phyloP scores from a whole-genome alignment of 2,113 vertebrate genomes.

The Danio rerio region DNA sequence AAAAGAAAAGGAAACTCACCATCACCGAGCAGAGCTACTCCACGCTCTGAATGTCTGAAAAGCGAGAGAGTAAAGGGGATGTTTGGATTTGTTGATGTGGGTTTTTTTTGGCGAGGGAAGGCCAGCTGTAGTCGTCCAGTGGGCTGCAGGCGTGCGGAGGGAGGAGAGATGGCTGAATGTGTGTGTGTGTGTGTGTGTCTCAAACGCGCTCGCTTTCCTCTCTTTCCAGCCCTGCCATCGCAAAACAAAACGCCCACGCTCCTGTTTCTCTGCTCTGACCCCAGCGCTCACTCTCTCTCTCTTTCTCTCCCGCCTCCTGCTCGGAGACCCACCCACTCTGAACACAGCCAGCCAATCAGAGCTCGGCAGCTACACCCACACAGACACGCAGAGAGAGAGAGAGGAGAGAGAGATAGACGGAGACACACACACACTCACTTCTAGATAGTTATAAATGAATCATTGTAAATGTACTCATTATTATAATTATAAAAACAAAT shows the following conservation, averaged over 20 bases:
- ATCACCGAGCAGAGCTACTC: constrained; percentile 75
- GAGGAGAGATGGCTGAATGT: constrained; percentile 58
- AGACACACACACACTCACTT: constrained; percentile 63
- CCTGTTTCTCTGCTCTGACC: constrained; percentile 56
- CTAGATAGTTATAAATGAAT: no score
- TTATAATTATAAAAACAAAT: no score
- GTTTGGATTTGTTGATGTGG: neutral
- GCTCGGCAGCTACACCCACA: neutral
- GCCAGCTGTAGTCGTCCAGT: constrained; percentile 64
- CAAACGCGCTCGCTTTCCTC: constrained; percentile 67
- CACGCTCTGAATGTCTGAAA: constrained; percentile 43
- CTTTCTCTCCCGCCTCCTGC: constrained; percentile 47
- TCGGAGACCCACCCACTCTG: constrained; percentile 63
- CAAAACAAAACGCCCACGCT: constrained; percentile 86
- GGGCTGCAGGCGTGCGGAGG: constrained; percentile 41
- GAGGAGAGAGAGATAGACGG: constrained; percentile 2
- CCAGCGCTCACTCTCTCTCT: neutral
- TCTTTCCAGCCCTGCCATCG: constrained; percentile 79
- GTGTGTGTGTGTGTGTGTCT: constrained; percentile 49
- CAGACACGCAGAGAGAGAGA: constrained; percentile 71
- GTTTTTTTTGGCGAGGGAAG: neutral
- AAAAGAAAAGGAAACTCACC: constrained; percentile 70
- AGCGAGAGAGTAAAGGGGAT: constrained; percentile 48
- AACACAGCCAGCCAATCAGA: constrained; percentile 74
- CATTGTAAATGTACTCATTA: no score